Base-by-base conservation (phyloP, 2,113 vertebrate genomes). In the Dicrurus megarhynchus region DNA sequence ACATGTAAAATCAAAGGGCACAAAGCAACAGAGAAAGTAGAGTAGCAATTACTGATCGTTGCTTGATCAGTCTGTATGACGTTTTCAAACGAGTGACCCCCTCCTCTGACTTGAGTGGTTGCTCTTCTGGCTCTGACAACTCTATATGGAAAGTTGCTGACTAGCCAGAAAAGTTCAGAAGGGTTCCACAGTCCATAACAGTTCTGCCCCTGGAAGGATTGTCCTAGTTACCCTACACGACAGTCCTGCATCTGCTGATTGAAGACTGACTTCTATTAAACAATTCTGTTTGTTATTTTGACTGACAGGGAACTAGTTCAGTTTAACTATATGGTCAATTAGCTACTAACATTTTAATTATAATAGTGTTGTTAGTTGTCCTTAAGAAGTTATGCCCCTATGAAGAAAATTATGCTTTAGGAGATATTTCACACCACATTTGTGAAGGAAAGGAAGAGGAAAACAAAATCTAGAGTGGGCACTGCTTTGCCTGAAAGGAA, bases 321-420 rank as follows among this genome's bases (percentile, higher is more conserved):
- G 6, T 76, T 93, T 95, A 95, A 78, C 87, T 96, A 95, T 15
- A 41, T 47, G 60, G 88, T 39, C 64, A 96, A 73, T 95, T 93
- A 95, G 35, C 85, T 95, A 79, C 80, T 96, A 97, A 68, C 5
- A 65, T 88, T 96, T 95, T 88, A 95, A 94, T 96, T 94, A 89
- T 24, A 76, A 49, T 22, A 63, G 2, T 30, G 57, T 71, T 95
- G 55, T 82, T 60, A 73, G 10, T 28, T 87, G 30, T 88, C 50
- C 52, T 85, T 93, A 92, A 97, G 69, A 90, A 57, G 53, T 47
- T 89, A 92, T 32, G 46, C 1, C 21, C 33, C 39, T 75, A 10
- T 80, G 73, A 73, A 90, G 73, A 94, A 37, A 91, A 44, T 89
- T 67, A 61, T 44, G 13, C 37, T 92, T 84, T 53, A 82, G 75